phyloP scores from a whole-genome alignment of 2,113 vertebrate genomes.

The Chionomys nivalis region DNA sequence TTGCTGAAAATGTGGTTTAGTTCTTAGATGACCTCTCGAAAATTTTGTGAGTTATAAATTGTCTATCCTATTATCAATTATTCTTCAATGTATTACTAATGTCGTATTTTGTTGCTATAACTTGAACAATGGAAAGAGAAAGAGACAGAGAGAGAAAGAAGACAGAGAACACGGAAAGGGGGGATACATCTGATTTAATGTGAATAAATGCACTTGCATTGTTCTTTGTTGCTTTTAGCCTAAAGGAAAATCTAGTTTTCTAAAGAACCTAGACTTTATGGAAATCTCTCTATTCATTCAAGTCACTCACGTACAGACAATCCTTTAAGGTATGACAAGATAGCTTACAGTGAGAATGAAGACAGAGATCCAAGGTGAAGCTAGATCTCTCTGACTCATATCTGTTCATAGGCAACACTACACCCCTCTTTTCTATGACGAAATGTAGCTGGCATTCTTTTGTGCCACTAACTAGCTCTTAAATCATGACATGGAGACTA shows the following conservation, averaged over 20 bases:
- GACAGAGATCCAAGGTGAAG: neutral
- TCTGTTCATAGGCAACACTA: neutral
- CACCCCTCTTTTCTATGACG: neutral
- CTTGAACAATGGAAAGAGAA: neutral
- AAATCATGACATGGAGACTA: neutral
- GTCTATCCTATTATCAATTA: neutral
- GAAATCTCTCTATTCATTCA: neutral
- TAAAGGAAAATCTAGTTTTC: neutral
- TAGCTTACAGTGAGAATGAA: neutral
- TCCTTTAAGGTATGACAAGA: neutral
- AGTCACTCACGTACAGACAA: neutral
- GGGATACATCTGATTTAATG: neutral
- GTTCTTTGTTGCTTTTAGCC: conserved; percentile 10
- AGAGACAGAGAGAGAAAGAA: neutral
- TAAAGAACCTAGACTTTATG: neutral
- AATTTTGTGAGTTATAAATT: neutral
- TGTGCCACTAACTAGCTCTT: neutral
- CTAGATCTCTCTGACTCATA: neutral
- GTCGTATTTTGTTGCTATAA: neutral
- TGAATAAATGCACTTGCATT: neutral
- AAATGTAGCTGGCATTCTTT: neutral
- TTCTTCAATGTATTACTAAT: conserved; percentile 9
- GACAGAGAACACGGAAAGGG: neutral
- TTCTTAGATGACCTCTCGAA: neutral
- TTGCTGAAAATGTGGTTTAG: neutral